Conservation (phyloP, 2,113 vertebrate species). For the Rousettus leschenaultii region DNA sequence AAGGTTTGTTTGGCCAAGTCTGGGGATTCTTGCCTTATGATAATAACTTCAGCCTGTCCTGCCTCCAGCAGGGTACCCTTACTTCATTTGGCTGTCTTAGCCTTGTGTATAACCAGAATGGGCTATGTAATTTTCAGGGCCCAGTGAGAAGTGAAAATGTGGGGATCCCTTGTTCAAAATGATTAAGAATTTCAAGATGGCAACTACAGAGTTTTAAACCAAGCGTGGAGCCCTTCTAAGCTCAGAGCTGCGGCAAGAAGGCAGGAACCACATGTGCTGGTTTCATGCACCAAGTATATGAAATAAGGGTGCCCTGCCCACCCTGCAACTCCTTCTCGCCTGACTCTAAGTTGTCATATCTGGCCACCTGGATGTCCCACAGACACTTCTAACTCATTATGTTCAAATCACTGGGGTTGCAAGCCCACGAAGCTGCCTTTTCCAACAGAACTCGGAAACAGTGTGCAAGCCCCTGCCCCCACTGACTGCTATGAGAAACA, state of each 20-base stretch:
- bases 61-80: not conserved
- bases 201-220: not conserved
- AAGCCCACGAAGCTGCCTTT: not conserved
- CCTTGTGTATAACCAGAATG: not conserved
- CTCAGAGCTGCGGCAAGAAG: too few relatives aligned
- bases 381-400: not conserved
- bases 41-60: not conserved
- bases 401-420: not conserved
- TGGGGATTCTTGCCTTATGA: not conserved
- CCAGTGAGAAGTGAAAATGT: not conserved
- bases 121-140: not conserved
- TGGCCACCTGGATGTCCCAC: not conserved
- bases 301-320: not conserved
- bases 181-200: constrained; percentile 1
- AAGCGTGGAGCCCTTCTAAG: not conserved
- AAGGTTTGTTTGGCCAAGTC: not conserved
- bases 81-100: not conserved
- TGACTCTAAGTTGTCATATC: not conserved
- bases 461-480: not conserved
- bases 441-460: not conserved
- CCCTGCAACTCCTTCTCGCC: not conserved
- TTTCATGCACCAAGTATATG: not conserved
- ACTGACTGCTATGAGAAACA: not conserved
- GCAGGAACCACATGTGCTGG: not conserved
- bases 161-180: not conserved